Percentiles rank a stretch among this genome's conserved stretches.
Evolutionary conservation across 2,888 invertebrate species (phyloP).

Genomic region (Tenodera sinensis): DNA sequence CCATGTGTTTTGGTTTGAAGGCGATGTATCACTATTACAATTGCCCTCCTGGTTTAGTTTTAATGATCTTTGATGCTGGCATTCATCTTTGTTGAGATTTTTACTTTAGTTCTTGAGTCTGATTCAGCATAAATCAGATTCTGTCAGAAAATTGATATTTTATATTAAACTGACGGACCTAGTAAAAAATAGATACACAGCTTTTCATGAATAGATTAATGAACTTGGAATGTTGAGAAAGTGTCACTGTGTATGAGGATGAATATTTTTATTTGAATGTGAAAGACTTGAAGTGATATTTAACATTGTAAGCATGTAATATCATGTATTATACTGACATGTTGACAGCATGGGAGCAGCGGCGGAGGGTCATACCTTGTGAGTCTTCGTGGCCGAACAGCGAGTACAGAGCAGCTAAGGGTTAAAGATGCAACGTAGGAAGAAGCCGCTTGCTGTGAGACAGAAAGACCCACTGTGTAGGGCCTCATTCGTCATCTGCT

Average conservation of each 20-base stretch:
- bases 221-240: no score
- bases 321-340: neutral
- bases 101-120: no score
- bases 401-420: slow-evolving; percentile 45
- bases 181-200: no score
- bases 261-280: neutral
- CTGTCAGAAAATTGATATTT: no score
- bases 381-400: slow-evolving; percentile 45
- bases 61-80: no score
- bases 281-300: neutral
- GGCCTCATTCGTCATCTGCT: neutral
- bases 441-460: neutral
- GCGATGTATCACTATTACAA: no score
- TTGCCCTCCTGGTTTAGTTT: no score
- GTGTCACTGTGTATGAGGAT: neutral
- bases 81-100: no score
- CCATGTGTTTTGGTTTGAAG: no score
- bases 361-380: slow-evolving; percentile 27
- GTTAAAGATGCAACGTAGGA: slow-evolving; percentile 26
- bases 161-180: no score
- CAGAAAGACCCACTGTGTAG: neutral
- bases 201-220: no score
- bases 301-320: neutral
- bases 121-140: no score
- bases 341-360: slow-evolving; percentile 27